Base-by-base conservation (phyloP, 2,797 vertebrate genomes). In the Pangasius djambal region DNA sequence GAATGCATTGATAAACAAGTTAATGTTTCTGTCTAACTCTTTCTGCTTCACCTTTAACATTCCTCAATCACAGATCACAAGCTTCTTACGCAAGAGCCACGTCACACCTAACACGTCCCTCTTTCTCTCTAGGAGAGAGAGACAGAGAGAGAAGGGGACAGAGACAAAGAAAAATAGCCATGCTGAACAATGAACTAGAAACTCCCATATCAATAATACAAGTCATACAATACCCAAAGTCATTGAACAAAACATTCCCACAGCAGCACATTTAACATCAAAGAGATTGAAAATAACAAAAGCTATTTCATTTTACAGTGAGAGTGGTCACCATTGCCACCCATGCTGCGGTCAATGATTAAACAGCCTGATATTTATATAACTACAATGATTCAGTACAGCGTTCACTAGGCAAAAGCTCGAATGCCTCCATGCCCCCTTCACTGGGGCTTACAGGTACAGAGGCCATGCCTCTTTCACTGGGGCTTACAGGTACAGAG, bases 191-290 rank as follows among this genome's bases (percentile, higher is more conserved):
- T 81, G 52, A 81, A 81, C 2, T 18, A 81, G 16, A 81, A 20
- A 12, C 79, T 67, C 31, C 15, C 3, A 84, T 84, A 86, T 89
- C 83, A 86, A 89, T 84, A 89, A 90, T 57, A 48, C 37, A 85
- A 83, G 78, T 78, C 9, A 85, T 70, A 37, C 81, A 57, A 65
- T 77, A 83, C 79, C 22, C 4, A 61, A 83, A 79, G 55, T 48
- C 34, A 34, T 57, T 63, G 70, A 6, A 84, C 82, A 86, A 59
- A 86, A 50, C 63, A 75, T 59, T 40, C 22, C 8, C 13, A n/a
- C 65, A 83, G 44, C 2, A 83, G 25, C 16, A 10, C 12, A 44
- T 55, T 18, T 57, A 57, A 34, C 9, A 20, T 55, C 50, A 81
- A 37, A 12, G 50, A 20, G 16, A 79, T 16, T 70, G 31, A 40